Base-by-base conservation (phyloP, 2,113 vertebrate genomes). In the Siniperca knerii region DNA sequence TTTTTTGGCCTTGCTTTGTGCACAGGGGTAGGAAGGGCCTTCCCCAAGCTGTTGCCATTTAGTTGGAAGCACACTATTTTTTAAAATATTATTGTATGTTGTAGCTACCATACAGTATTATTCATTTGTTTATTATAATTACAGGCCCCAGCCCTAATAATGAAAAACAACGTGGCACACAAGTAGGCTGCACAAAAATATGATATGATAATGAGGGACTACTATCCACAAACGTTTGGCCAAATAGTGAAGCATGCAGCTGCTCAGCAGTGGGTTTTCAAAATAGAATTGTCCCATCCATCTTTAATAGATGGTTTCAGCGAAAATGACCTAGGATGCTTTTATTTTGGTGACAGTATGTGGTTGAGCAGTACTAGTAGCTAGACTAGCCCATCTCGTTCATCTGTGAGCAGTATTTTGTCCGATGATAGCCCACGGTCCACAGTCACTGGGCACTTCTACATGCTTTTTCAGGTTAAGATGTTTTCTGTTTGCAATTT, bases 291-390 rank as follows among this genome's bases (percentile, higher is more conserved):
- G 0, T 16, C 4, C 9, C 2, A 21, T 13, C 2, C 4, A 44
- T 29, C 0, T 0, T 6, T 12, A 13, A 33, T 16, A 1, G 16
- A 2, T 15, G 4, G 6, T 33, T 68, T 25, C 37, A 64, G 2
- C 16, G 1, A 29, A 69, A 75, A 7, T 29, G 1, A 48, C 16
- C n/a, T 2, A 0, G 4, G 2, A 6, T 40, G 61, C 71, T 69
- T 79, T 86, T 77, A 86, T 52, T 83, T 72, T 73, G 76, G 23
- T 21, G 44, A 6, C 52, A 60, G 4, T 2, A 4, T 60, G 33
- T n/a, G 4, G 15, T 29, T 11, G 35, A 40, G 18, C 46, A 57
- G 3, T 23, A 2, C 1, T 2, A 16, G 12, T 0, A 8, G 21
- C 1, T 2, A 13, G 18, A 8, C 18, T 2, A 18, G 3, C 40